These are phyloP conservation scores for Rutpela maculata DNA, from an alignment of 2,888 invertebrate genomes.

Conservation along the genomic window DNA sequence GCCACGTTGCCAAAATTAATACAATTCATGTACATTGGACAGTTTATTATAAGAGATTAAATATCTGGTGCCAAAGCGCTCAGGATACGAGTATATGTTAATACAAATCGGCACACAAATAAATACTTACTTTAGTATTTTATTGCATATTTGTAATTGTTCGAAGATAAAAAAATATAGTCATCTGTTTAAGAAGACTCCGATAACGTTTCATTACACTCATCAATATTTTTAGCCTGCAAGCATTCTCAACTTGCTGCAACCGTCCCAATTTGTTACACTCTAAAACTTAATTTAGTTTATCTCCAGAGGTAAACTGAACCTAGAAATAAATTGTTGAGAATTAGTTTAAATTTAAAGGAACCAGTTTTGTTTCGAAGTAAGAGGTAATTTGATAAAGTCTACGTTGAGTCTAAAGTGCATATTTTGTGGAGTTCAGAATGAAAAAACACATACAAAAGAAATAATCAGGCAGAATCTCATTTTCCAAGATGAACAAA, in stretches of 20 bases:
- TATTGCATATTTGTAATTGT: too few species aligned
- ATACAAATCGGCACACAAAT: too few species aligned
- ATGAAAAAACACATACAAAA: slow-evolving; percentile 42
- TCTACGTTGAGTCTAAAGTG: slow-evolving; percentile 42
- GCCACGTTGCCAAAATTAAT: too few species aligned
- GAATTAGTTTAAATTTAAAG: slow-evolving; percentile 28
- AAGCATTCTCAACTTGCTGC: neutral
- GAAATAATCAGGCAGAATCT: slow-evolving; percentile 51
- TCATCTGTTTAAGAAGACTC: too few species aligned
- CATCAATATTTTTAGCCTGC: neutral
- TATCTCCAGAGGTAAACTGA: neutral
- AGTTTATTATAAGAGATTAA: too few species aligned
- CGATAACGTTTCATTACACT: neutral
- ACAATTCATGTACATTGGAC: too few species aligned
- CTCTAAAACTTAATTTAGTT: slow-evolving; percentile 20
- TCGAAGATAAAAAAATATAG: too few species aligned
- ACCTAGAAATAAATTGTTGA: slow-evolving; percentile 10
- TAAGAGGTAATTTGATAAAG: slow-evolving; percentile 49
- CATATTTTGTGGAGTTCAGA: slow-evolving; percentile 40
- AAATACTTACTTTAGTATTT: too few species aligned
- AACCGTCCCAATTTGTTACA: neutral
- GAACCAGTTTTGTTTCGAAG: slow-evolving; percentile 37
- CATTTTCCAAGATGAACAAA: slow-evolving; percentile 48
- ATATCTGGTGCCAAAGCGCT: too few species aligned
- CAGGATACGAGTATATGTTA: too few species aligned